phyloP scores from a whole-genome alignment of 2,113 vertebrate genomes.

The Xerus inauris region DNA sequence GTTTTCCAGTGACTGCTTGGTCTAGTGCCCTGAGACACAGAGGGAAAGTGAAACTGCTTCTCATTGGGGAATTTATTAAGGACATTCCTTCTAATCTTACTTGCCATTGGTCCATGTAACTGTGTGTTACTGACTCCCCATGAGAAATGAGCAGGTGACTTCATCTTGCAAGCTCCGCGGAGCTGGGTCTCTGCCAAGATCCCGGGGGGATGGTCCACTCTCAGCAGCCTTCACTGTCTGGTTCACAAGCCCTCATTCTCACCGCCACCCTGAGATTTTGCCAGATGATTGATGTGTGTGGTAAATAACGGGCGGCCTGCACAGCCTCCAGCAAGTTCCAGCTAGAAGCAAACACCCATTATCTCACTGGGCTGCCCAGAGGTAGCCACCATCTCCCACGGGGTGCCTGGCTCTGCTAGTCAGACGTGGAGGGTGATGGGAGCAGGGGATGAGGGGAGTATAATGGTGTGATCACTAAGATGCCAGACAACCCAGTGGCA shows the following conservation, averaged over 20 bases:
- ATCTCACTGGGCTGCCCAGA: background rate
- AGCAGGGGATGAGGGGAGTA: background rate
- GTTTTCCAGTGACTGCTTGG: constrained; percentile 59
- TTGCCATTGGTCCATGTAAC: constrained; percentile 60
- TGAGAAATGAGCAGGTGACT: constrained; percentile 45
- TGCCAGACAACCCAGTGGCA: background rate
- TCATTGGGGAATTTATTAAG: constrained; percentile 64
- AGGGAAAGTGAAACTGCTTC: constrained; percentile 62
- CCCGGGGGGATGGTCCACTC: background rate
- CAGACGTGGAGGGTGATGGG: background rate
- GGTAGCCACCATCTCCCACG: background rate
- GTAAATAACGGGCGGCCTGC: background rate
- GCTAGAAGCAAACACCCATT: background rate
- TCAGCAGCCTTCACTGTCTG: background rate
- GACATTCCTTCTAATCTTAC: constrained; percentile 16
- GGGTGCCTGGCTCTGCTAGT: background rate
- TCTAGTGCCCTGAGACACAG: background rate
- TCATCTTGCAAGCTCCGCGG: background rate
- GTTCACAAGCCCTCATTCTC: background rate
- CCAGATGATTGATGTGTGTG: background rate
- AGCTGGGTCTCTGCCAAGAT: background rate
- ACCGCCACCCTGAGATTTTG: background rate
- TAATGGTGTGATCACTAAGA: background rate
- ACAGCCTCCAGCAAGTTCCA: background rate
- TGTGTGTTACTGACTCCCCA: background rate